Percentiles rank a stretch among this genome's conserved stretches.
phyloP scores from a whole-genome alignment of 2,113 vertebrate genomes.

The Paralichthys olivaceus region DNA sequence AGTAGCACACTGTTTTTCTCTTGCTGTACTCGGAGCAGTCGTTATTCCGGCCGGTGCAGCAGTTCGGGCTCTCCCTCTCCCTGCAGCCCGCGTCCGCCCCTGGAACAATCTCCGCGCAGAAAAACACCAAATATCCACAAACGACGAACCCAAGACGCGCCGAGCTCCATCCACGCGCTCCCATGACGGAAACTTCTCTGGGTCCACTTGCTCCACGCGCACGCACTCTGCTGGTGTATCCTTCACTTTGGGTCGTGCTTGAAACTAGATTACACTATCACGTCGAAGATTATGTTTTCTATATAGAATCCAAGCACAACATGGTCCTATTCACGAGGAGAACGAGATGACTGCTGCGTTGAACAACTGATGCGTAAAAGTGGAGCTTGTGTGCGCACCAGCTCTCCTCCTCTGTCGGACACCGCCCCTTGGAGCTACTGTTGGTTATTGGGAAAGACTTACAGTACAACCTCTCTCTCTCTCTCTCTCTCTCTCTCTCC shows the following conservation, averaged over 20 bases:
- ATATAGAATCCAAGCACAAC: slow-evolving; percentile 25
- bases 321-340: slow-evolving; percentile 22
- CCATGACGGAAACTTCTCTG: slow-evolving; percentile 61
- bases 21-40: slow-evolving; percentile 78
- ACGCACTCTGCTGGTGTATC: slow-evolving; percentile 4
- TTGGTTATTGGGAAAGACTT: slow-evolving; percentile 41
- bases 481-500: slow-evolving; percentile 18
- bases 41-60: slow-evolving; percentile 88
- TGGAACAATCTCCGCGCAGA: slow-evolving; percentile 56
- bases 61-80: slow-evolving; percentile 79
- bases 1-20: slow-evolving; percentile 84
- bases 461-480: slow-evolving; percentile 27
- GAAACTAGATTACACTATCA: neutral
- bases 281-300: neutral
- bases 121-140: slow-evolving; percentile 68
- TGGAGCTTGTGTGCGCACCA: slow-evolving; percentile 37
- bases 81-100: slow-evolving; percentile 78
- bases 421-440: slow-evolving; percentile 64
- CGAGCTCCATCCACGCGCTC: slow-evolving; percentile 60
- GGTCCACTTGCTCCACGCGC: slow-evolving; percentile 30
- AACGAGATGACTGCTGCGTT: slow-evolving; percentile 5
- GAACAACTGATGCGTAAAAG: slow-evolving; percentile 62
- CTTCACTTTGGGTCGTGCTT: neutral
- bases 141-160: slow-evolving; percentile 48
- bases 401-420: slow-evolving; percentile 43